These are phyloP conservation scores for Dryobota labecula DNA, from an alignment of 2,888 invertebrate genomes.

Conservation along the genomic window DNA sequence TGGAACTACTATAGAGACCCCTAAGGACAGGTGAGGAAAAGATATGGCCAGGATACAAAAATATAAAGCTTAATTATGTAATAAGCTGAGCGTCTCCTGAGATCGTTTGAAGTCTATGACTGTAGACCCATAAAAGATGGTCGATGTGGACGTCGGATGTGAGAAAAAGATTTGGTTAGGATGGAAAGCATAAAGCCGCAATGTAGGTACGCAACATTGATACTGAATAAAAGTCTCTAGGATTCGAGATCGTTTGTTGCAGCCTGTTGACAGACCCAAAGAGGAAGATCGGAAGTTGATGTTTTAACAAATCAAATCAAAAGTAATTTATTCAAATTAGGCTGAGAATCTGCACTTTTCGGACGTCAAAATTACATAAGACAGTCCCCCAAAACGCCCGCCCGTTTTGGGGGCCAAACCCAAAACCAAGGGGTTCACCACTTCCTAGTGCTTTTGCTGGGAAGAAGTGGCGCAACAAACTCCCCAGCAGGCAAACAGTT, in stretches of 20 bases:
- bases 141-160: neutral
- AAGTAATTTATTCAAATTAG: too few species aligned
- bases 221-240: neutral
- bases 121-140: neutral
- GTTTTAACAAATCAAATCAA: too few species aligned
- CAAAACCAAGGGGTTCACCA: too few species aligned
- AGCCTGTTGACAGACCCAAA: neutral
- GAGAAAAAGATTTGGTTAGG: neutral
- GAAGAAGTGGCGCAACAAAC: too few species aligned
- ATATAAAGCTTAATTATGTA: neutral
- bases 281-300: neutral
- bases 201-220: neutral
- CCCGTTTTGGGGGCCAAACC: too few species aligned
- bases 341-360: too few species aligned
- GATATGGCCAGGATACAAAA: neutral
- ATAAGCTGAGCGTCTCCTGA: neutral
- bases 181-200: neutral
- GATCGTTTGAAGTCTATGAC: neutral
- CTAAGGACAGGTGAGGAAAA: neutral
- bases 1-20: neutral
- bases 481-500: too few species aligned
- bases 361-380: too few species aligned
- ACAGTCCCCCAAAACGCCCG: too few species aligned
- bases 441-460: too few species aligned
- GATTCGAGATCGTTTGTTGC: neutral